These are phyloP conservation scores for Leucania comma DNA, from an alignment of 2,888 invertebrate genomes.

Conservation along the genomic window DNA sequence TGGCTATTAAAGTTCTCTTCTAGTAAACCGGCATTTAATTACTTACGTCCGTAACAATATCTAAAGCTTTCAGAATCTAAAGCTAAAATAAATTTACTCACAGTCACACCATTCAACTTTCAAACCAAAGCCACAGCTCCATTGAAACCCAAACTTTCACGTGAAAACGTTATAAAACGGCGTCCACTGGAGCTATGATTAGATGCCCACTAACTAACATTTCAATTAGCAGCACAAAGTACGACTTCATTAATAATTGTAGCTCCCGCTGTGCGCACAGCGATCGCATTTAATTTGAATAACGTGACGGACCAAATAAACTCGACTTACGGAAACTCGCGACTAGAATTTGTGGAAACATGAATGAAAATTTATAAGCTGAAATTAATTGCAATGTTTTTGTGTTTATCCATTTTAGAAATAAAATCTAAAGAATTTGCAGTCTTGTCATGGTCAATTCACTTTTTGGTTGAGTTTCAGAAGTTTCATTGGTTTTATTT, in stretches of 20 bases:
- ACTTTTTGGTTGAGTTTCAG: neutral
- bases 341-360: slow-evolving; percentile 17
- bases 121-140: neutral
- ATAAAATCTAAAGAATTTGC: neutral
- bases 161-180: slow-evolving; percentile 13
- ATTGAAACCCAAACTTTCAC: slow-evolving; percentile 5
- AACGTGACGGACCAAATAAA: slow-evolving; percentile 47
- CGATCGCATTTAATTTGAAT: slow-evolving; percentile 55
- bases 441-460: neutral
- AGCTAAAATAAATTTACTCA: neutral
- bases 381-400: neutral
- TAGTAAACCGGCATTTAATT: no score
- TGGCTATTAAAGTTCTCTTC: no score
- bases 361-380: neutral
- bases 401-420: neutral
- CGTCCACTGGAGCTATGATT: slow-evolving; percentile 15
- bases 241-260: slow-evolving; percentile 47
- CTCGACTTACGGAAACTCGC: slow-evolving; percentile 9
- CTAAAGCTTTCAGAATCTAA: neutral
- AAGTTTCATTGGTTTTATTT: no score
- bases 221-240: slow-evolving; percentile 53
- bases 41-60: no score
- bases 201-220: slow-evolving; percentile 46
- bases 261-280: slow-evolving; percentile 23
- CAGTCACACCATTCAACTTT: neutral